phyloP scores from a whole-genome alignment of 2,888 invertebrate genomes.

The Leucophenga maculata region DNA sequence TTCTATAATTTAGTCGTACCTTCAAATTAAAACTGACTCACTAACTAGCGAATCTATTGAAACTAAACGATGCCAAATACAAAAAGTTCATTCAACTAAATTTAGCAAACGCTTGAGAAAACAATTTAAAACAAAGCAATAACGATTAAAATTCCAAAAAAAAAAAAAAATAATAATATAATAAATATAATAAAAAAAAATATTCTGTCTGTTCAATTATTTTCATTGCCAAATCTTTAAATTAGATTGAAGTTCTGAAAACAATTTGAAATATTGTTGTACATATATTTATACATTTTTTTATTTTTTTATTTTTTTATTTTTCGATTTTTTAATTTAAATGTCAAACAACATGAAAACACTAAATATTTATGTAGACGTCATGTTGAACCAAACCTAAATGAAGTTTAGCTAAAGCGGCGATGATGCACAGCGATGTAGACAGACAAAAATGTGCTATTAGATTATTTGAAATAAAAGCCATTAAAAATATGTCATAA shows the following conservation, averaged over 20 bases:
- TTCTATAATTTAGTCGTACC: too few species aligned
- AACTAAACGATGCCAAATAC: neutral
- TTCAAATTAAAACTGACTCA: too few species aligned
- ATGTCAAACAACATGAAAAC: conserved; percentile 4
- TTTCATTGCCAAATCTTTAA: conserved; percentile 20
- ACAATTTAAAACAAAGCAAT: too few species aligned
- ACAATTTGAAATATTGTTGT: conserved; percentile 1
- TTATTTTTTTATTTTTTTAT: neutral
- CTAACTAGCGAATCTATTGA: neutral
- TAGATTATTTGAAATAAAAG: neutral
- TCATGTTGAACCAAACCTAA: neutral
- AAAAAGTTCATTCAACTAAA: conserved; percentile 10
- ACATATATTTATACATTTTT: neutral
- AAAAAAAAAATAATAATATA: neutral
- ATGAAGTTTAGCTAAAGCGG: conserved; percentile 1
- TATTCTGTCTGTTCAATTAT: conserved; percentile 10
- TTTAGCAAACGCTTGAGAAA: neutral
- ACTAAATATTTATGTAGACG: conserved; percentile 12
- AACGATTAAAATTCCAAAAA: neutral
- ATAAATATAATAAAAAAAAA: neutral
- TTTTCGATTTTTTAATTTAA: neutral
- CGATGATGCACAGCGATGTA: neutral
- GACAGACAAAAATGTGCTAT: neutral
- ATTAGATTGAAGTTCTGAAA: conserved; percentile 12
- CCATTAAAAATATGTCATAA: conserved; percentile 20